These are phyloP conservation scores for Noctua comes DNA, from an alignment of 2,888 invertebrate genomes.

Conservation along the genomic window DNA sequence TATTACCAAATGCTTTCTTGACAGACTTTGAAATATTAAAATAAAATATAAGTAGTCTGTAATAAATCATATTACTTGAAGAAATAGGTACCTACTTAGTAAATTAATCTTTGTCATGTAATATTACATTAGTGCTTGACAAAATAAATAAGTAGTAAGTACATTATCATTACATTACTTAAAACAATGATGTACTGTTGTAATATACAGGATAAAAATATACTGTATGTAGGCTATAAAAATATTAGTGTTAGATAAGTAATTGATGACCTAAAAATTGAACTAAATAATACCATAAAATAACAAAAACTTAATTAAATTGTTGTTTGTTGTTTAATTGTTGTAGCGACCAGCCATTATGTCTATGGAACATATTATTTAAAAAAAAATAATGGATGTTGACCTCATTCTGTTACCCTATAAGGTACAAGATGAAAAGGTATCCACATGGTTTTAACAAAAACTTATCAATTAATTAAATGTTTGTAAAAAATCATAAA, in stretches of 20 bases:
- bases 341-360: neutral
- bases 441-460: neutral
- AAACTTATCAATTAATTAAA: slow-evolving; percentile 38
- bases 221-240: neutral
- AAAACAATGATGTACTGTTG: neutral
- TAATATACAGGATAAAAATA: slow-evolving; percentile 7
- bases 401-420: no score
- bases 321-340: no score
- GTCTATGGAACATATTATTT: neutral
- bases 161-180: neutral
- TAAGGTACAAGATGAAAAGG: neutral
- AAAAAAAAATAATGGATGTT: neutral
- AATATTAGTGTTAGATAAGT: neutral
- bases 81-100: neutral
- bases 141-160: neutral
- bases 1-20: neutral
- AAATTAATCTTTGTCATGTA: slow-evolving; percentile 27
- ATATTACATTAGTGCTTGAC: neutral
- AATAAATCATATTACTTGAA: slow-evolving; percentile 22
- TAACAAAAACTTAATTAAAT: neutral
- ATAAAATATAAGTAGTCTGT: neutral
- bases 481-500: slow-evolving; percentile 61
- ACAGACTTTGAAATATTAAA: neutral
- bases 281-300: neutral
- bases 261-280: slow-evolving; percentile 14